A percentile compares a stretch with the other conserved stretches of the same genome.
These are phyloP conservation scores for Pterois miles DNA, from an alignment of 2,797 vertebrate genomes.

Conservation along the genomic window DNA sequence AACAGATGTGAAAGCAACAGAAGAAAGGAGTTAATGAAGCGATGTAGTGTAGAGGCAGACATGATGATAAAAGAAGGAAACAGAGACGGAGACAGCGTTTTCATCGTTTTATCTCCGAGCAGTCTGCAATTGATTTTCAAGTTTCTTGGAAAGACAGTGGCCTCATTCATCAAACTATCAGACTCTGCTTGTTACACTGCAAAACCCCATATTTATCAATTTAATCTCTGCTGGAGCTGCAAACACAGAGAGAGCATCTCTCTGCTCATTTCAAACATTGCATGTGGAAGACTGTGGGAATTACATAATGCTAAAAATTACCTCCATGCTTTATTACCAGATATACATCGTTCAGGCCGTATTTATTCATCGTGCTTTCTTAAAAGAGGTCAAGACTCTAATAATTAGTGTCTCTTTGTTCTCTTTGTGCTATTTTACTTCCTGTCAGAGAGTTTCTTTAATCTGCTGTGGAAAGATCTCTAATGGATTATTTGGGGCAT, in stretches of 20 bases:
- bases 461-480: neutral
- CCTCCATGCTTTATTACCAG: neutral
- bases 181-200: conserved; percentile 6
- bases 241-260: conserved; percentile 25
- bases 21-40: neutral
- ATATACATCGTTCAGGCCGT: neutral
- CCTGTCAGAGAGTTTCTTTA: neutral
- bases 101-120: conserved; percentile 4
- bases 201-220: conserved; percentile 30
- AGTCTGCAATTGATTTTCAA: conserved; percentile 30
- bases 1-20: neutral
- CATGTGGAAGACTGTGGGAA: neutral
- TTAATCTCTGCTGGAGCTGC: conserved; percentile 9
- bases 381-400: neutral
- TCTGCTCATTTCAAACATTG: neutral
- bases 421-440: neutral
- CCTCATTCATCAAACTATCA: conserved; percentile 26
- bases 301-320: neutral
- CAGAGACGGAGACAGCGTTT: neutral
- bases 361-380: neutral
- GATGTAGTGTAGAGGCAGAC: neutral
- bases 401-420: neutral
- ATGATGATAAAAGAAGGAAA: neutral
- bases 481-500: neutral
- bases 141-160: conserved; percentile 44